phyloP scores from a whole-genome alignment of 2,797 vertebrate species.

The Natrix natrix region DNA sequence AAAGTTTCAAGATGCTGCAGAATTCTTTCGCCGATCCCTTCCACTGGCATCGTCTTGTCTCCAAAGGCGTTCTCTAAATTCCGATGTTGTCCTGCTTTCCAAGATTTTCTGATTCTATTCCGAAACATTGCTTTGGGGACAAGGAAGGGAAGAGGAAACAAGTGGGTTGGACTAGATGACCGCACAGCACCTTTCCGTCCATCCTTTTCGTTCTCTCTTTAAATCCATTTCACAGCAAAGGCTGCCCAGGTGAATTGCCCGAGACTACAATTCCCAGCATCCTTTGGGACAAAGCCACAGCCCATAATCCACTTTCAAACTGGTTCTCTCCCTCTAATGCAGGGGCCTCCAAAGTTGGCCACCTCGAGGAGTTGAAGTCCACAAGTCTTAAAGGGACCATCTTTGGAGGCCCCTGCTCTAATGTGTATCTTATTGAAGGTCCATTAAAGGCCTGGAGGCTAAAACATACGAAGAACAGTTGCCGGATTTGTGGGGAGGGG shows the following conservation, averaged over 20 bases:
- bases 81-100: not conserved
- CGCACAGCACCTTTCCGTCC: not conserved
- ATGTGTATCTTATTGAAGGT: too few species aligned
- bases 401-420: too few species aligned
- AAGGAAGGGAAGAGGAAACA: not conserved
- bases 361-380: too few species aligned
- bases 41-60: not conserved
- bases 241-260: not conserved
- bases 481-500: not conserved
- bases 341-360: too few species aligned
- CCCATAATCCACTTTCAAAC: not conserved
- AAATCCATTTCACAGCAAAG: not conserved
- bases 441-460: not conserved
- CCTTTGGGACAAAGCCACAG: not conserved
- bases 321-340: not conserved
- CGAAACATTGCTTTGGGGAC: too few species aligned
- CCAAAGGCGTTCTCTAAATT: not conserved
- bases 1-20: not conserved
- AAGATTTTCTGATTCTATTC: not conserved
- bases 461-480: not conserved
- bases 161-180: not conserved
- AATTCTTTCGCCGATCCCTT: not conserved
- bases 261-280: not conserved
- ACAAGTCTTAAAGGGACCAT: too few species aligned
- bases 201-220: not conserved